Conservation (phyloP, 2,797 vertebrate species). For the Urocyon cinereoargenteus region DNA sequence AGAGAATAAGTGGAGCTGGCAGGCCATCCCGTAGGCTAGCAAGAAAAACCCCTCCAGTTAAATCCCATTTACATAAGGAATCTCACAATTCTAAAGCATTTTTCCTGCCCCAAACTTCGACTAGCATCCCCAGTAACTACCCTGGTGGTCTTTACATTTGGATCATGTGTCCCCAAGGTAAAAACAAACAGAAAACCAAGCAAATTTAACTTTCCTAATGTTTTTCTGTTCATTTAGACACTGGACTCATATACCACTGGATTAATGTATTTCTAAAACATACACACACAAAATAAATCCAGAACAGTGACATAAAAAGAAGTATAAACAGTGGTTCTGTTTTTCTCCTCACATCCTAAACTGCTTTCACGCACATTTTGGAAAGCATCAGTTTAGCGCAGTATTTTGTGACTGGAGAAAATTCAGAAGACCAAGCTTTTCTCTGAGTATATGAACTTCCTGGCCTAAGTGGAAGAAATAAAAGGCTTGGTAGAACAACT, state of each 20-base stretch:
- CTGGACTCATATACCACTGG: background rate
- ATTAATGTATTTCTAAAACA: background rate
- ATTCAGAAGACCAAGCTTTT: slow-evolving; percentile 70
- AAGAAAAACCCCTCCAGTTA: background rate
- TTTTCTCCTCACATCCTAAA: background rate
- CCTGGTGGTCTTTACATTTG: background rate
- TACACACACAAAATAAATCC: background rate
- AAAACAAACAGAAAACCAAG: background rate
- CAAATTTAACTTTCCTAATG: background rate
- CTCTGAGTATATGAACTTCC: slow-evolving; percentile 66
- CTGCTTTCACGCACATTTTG: background rate
- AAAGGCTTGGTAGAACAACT: background rate
- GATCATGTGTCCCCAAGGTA: background rate
- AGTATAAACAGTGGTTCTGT: background rate
- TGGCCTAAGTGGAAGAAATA: slow-evolving; percentile 72
- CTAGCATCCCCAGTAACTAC: background rate
- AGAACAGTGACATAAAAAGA: slow-evolving; percentile 2
- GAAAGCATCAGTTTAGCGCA: background rate
- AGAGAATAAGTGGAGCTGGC: background rate
- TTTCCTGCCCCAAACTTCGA: background rate
- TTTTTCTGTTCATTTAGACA: background rate
- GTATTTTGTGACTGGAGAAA: background rate
- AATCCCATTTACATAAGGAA: background rate
- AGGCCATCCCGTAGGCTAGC: background rate
- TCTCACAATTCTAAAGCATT: background rate